Base-by-base conservation (phyloP, 2,113 vertebrate genomes). In the Cinclus mexicanus region DNA sequence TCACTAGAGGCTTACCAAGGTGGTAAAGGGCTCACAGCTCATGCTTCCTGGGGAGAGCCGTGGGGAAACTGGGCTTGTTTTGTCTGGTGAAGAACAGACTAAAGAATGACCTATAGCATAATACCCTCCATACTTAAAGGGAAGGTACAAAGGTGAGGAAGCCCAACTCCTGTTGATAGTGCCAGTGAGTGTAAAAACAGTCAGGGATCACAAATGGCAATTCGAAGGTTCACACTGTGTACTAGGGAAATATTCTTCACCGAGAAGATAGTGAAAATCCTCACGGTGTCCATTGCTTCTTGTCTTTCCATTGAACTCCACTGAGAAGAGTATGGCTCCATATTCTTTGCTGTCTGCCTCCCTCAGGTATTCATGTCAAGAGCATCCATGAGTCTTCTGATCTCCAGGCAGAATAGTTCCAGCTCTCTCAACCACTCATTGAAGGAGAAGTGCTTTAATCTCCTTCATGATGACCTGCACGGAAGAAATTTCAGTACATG, bases 1-100 rank as follows among this genome's bases (percentile, higher is more conserved):
- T 91, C 53, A 79, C 41, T 23, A 53, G 25, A 37, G 19, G 22
- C 9, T 52, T 71, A 16, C 26, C 16, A n/a, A 64, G 24, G 21
- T 50, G 10, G 3, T 18, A 33, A 85, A 75, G 61, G 39, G 22
- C 50, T 93, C 57, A 26, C 10, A 57, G 49, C 28, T 53, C 17
- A 3, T 72, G 9, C 1, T 78, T 3, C 33, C 25, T 22, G 21
- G 29, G 26, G 16, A 55, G 20, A 61, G 5, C 21, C 0, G 0
- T 44, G 23, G 59, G 57, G 10, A 12, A 55, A 7, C 50, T 84
- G 26, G 16, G 10, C 6, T 81, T 70, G 5, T 22, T 72, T 56
- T 7, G 4, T 44, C 31, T 53, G 18, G 23, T 49, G 46, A 83
- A 72, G 46, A 76, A 39, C 53, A 26, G 44, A 33, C 29, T 67